These are phyloP conservation scores for Amphipyra berbera DNA, from an alignment of 2,888 invertebrate genomes.

Conservation along the genomic window DNA sequence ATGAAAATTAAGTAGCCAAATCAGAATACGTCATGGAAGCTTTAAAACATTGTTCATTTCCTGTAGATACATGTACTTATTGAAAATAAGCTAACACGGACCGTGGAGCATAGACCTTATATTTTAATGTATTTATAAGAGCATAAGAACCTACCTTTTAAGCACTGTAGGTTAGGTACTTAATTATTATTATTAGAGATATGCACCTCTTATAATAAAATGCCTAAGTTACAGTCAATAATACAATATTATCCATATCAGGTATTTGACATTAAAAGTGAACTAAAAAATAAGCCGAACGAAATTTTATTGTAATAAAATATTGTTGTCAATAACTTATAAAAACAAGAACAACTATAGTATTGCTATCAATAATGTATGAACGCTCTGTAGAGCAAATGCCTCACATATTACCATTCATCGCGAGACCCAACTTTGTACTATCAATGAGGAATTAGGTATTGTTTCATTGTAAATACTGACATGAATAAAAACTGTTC, in stretches of 20 bases:
- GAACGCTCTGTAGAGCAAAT: constrained; percentile 29
- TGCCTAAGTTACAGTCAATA: not conserved
- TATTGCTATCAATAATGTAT: constrained; percentile 35
- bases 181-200: no score
- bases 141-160: no score
- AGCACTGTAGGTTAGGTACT: no score
- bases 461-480: constrained; percentile 32
- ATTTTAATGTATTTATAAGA: no score
- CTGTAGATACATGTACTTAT: no score
- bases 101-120: no score
- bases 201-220: no score
- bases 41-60: no score
- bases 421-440: constrained; percentile 19
- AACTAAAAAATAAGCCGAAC: constrained; percentile 1
- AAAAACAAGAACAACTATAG: constrained; percentile 13
- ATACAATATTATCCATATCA: not conserved
- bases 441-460: constrained; percentile 31
- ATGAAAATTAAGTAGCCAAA: not conserved
- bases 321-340: not conserved
- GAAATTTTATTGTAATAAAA: constrained; percentile 1
- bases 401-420: constrained; percentile 39
- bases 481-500: constrained; percentile 25
- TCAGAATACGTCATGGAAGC: no score
- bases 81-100: no score
- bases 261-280: constrained; percentile 1